Conservation (phyloP, 2,888 invertebrate genomes). For the Sycophila texana region DNA sequence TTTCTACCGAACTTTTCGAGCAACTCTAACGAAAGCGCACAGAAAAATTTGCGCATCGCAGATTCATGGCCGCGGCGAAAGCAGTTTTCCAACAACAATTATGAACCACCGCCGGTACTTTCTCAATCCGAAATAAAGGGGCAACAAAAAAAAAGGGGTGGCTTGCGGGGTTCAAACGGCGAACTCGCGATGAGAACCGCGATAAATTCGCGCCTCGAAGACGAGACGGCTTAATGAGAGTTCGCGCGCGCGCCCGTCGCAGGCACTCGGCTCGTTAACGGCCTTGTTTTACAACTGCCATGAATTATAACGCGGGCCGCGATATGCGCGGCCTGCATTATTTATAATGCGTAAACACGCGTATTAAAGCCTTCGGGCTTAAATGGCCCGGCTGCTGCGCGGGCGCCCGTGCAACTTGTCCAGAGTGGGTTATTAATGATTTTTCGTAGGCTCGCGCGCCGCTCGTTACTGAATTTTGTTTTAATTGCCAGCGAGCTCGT, state of each 20-base stretch:
- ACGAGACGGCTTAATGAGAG: too few species aligned
- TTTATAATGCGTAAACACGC: conserved; percentile 15
- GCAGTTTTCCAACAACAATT: too few species aligned
- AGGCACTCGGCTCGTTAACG: conserved; percentile 32
- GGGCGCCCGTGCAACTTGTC: not conserved
- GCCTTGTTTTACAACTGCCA: conserved; percentile 32
- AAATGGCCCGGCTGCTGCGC: not conserved
- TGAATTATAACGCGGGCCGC: conserved; percentile 22
- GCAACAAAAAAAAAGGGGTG: too few species aligned
- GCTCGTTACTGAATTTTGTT: not conserved
- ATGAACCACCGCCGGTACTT: too few species aligned
- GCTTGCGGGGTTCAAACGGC: too few species aligned
- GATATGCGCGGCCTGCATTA: conserved; percentile 4
- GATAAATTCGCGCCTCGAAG: too few species aligned
- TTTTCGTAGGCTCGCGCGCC: not conserved
- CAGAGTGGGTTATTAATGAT: not conserved
- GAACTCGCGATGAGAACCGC: too few species aligned
- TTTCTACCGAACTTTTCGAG: too few species aligned
- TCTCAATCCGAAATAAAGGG: too few species aligned
- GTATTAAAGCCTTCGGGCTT: not conserved
- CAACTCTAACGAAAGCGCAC: too few species aligned
- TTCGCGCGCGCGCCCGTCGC: not conserved
- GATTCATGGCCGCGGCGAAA: too few species aligned
- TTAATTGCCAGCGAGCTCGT: not conserved
- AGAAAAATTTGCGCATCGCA: too few species aligned